Evolutionary conservation across 1,140 invertebrate species (phyloP).

Genomic region (Atopsyche davidsoni): DNA sequence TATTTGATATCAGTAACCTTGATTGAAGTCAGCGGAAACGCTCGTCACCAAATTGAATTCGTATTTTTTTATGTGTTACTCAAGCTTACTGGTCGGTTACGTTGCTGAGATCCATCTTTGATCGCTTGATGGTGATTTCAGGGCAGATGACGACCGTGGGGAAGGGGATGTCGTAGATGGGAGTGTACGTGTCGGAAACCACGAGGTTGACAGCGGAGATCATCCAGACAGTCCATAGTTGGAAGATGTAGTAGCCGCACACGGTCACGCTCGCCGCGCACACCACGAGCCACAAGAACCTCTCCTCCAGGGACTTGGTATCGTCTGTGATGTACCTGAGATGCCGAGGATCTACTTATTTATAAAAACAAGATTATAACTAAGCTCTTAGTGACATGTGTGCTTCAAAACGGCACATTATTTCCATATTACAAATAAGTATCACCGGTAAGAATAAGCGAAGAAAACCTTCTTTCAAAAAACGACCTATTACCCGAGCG

Average conservation of each 20-base stretch:
- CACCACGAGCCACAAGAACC: conserved; percentile 38
- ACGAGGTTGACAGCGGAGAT: conserved; percentile 43
- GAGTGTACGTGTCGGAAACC: conserved; percentile 41
- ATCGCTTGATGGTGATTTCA: conserved; percentile 39
- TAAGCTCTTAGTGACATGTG: conserved; percentile 7
- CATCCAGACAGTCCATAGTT: conserved; percentile 38
- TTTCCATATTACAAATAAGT: too few species aligned
- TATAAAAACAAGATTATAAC: too few species aligned
- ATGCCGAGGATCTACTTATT: too few species aligned
- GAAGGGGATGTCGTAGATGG: conserved; percentile 45
- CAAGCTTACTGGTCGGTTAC: conserved; percentile 12
- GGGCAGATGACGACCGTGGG: conserved; percentile 43
- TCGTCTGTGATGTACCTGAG: conserved; percentile 43
- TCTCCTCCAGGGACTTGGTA: conserved; percentile 36
- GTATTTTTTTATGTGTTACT: too few species aligned
- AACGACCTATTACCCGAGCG: too few species aligned
- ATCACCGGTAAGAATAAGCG: too few species aligned
- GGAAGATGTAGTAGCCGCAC: conserved; percentile 38
- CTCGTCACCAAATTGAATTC: not conserved
- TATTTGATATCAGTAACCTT: too few species aligned
- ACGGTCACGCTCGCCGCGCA: conserved; percentile 37
- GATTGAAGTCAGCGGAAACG: too few species aligned
- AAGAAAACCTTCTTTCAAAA: too few species aligned
- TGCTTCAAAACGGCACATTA: too few species aligned
- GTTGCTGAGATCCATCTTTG: conserved; percentile 26